Evolutionary conservation across 2,113 vertebrate genomes (phyloP).

Genomic region (Ursus arctos): DNA sequence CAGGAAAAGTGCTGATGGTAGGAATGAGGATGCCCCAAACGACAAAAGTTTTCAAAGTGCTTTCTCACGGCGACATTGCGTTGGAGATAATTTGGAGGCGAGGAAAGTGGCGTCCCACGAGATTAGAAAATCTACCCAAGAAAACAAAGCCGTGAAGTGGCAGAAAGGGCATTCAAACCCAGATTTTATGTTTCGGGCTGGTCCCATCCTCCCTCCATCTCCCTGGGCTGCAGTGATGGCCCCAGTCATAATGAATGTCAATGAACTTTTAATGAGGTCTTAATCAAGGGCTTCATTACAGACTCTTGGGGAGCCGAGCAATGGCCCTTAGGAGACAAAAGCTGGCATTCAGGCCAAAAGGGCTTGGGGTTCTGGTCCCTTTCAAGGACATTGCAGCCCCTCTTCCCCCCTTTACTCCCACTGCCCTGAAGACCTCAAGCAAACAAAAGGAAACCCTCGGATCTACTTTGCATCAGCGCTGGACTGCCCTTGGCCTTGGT

Average conservation of each 20-base stretch:
- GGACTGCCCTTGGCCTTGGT: constrained; percentile 59
- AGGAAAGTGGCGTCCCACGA: not conserved
- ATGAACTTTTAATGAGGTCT: constrained; percentile 82
- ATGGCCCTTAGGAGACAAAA: constrained; percentile 71
- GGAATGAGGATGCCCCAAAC: not conserved
- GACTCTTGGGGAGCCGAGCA: constrained; percentile 55
- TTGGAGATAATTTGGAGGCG: not conserved
- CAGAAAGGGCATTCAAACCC: not conserved
- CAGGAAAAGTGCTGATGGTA: not conserved
- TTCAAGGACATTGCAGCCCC: constrained; percentile 60
- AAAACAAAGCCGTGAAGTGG: not conserved
- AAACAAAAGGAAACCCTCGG: constrained; percentile 67
- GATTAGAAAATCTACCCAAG: not conserved
- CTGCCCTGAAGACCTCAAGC: constrained; percentile 55
- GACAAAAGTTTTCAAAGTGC: not conserved
- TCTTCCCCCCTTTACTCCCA: constrained; percentile 29
- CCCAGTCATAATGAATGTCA: constrained; percentile 61
- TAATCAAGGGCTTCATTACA: constrained; percentile 77
- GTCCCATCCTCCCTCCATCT: not conserved
- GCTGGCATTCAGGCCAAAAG: constrained; percentile 61
- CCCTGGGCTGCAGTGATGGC: not conserved
- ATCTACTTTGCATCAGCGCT: constrained; percentile 57
- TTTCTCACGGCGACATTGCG: not conserved
- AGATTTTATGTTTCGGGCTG: not conserved
- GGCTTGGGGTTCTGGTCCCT: constrained; percentile 61